phyloP scores from a whole-genome alignment of 2,113 vertebrate genomes.

The Microtus montanus region DNA sequence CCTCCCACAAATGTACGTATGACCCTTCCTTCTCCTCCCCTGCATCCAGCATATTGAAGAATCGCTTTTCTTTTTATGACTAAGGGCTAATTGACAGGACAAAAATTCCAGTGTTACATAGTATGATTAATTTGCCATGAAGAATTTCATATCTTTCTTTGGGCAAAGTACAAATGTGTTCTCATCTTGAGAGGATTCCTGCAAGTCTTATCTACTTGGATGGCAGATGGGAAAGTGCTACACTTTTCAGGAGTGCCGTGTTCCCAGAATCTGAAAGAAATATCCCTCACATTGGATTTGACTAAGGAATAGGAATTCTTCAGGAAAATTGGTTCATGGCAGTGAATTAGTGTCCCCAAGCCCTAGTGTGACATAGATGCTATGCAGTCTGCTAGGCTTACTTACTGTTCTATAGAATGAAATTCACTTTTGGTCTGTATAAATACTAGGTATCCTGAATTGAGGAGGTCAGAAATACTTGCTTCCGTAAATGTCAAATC shows the following conservation, averaged over 20 bases:
- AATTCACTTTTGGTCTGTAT: constrained; percentile 1
- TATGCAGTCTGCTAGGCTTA: background rate
- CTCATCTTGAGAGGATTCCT: constrained; percentile 6
- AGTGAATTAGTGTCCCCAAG: background rate
- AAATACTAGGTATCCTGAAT: background rate
- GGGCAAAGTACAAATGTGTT: background rate
- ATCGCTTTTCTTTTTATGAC: background rate
- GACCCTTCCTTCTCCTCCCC: constrained; percentile 29
- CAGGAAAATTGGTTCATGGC: background rate
- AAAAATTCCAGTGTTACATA: background rate
- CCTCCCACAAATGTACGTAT: constrained; percentile 92
- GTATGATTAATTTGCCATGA: constrained; percentile 15
- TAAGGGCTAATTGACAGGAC: constrained; percentile 1
- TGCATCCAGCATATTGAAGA: constrained; percentile 6
- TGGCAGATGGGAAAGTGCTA: background rate
- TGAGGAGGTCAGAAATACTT: constrained; percentile 39
- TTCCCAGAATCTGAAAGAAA: background rate
- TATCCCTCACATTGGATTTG: background rate
- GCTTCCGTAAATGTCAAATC: constrained; percentile 34
- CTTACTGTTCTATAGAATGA: background rate
- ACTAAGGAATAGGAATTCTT: constrained; percentile 25
- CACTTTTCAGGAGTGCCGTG: background rate
- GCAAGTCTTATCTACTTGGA: constrained; percentile 34
- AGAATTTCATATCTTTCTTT: constrained; percentile 51
- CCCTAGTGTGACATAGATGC: background rate